Evolutionary conservation across 2,888 invertebrate genomes (phyloP).

Genomic region (Papilio demoleus): DNA sequence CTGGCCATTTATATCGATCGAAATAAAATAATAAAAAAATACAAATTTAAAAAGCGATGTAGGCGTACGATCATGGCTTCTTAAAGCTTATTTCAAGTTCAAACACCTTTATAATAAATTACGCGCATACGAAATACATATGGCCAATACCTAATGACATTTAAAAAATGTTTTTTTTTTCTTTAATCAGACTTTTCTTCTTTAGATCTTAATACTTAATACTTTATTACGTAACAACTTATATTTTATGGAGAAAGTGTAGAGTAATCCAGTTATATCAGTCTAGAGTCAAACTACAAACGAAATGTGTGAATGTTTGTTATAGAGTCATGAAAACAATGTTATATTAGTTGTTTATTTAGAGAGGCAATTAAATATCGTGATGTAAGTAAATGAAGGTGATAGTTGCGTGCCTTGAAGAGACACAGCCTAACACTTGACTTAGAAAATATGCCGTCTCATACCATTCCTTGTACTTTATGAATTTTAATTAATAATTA

Average conservation of each 20-base stretch:
- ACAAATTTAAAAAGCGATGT: background rate
- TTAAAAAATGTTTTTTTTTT: too few species aligned
- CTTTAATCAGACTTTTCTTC: too few species aligned
- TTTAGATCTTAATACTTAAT: too few species aligned
- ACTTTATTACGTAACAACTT: too few species aligned
- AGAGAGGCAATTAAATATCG: constrained; percentile 72
- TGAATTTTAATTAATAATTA: background rate
- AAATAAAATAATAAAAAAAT: background rate
- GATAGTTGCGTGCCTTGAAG: constrained; percentile 66
- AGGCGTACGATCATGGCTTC: background rate
- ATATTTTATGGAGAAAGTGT: too few species aligned
- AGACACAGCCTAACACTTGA: constrained; percentile 57
- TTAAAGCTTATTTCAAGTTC: background rate
- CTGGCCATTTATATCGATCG: constrained; percentile 11
- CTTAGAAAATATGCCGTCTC: constrained; percentile 21
- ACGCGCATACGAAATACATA: constrained; percentile 55
- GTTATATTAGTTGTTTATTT: constrained; percentile 68
- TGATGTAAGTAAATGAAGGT: constrained; percentile 71
- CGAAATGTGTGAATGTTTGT: background rate
- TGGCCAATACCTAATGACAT: too few species aligned
- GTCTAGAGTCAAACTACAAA: background rate
- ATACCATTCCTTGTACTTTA: background rate
- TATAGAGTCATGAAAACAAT: constrained; percentile 55
- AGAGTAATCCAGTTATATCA: background rate
- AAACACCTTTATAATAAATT: constrained; percentile 39